phyloP scores from a whole-genome alignment of 37 sponge, comb jelly and placozoan species.

The Bolinopsis microptera region DNA sequence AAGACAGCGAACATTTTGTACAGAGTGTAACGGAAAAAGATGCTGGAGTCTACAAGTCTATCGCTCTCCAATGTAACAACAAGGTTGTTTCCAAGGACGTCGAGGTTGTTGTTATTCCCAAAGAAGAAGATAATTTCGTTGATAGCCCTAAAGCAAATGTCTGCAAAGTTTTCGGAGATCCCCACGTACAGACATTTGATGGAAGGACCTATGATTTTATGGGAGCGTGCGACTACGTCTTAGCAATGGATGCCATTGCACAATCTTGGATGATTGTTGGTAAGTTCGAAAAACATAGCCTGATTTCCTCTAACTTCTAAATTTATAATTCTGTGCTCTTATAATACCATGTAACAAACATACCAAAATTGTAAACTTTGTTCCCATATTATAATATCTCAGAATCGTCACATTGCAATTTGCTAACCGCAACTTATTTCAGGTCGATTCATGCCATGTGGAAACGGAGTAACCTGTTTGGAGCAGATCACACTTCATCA shows the following conservation, averaged over 20 bases:
- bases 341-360: too few species aligned
- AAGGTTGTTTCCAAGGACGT: background rate
- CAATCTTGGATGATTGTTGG: background rate
- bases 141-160: background rate
- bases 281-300: too few species aligned
- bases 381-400: too few species aligned
- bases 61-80: background rate
- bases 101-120: background rate
- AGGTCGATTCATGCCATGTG: conserved; percentile 7
- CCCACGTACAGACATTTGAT: background rate
- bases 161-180: conserved; percentile 2
- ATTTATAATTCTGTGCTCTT: too few species aligned
- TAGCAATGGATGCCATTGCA: background rate
- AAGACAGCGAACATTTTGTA: background rate
- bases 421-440: background rate
- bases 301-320: too few species aligned
- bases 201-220: background rate
- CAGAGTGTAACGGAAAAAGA: background rate
- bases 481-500: conserved; percentile 13
- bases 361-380: too few species aligned
- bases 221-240: conserved; percentile 8
- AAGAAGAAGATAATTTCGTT: background rate
- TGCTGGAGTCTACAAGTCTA: background rate
- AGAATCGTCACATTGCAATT: background rate
- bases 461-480: conserved; percentile 20